A percentile compares a stretch with the other conserved stretches of the same genome.
Evolutionary conservation across 2,797 vertebrate species (phyloP).

Genomic region (Smutsia temminckii): DNA sequence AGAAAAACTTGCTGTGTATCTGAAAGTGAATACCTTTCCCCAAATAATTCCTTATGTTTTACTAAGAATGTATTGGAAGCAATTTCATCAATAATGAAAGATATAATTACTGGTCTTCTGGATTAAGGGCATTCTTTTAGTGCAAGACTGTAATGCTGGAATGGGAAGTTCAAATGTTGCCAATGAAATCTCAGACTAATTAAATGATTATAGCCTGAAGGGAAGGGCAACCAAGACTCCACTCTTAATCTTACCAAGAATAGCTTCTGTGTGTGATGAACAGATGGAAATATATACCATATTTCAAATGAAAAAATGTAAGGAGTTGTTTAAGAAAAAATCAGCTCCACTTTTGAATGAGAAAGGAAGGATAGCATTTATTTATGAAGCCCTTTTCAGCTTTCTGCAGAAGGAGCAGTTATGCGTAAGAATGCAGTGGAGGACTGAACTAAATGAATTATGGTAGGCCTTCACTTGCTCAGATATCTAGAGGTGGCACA

Average conservation of each 20-base stretch:
- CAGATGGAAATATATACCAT: not conserved
- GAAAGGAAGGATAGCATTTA: not conserved
- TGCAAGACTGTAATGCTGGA: conserved; percentile 70
- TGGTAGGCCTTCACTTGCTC: not conserved
- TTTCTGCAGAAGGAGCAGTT: not conserved
- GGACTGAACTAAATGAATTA: not conserved
- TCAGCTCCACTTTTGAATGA: conserved; percentile 49
- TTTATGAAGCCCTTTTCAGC: conserved; percentile 37
- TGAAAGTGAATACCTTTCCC: conserved; percentile 56
- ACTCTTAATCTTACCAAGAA: conserved; percentile 57
- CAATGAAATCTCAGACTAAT: conserved; percentile 76
- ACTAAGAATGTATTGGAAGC: conserved; percentile 63
- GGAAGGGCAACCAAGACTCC: conserved; percentile 53
- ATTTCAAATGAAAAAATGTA: conserved; percentile 55
- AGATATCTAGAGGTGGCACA: not conserved
- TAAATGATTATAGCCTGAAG: conserved; percentile 76
- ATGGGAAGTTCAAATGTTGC: conserved; percentile 72
- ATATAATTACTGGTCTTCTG: conserved; percentile 63
- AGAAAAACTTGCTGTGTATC: conserved; percentile 21
- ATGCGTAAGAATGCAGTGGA: not conserved
- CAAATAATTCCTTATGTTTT: conserved; percentile 65
- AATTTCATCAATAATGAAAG: conserved; percentile 76
- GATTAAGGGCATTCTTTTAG: conserved; percentile 71
- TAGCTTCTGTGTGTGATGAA: conserved; percentile 40
- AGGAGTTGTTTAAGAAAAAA: not conserved